Percentiles rank a stretch among this genome's conserved stretches.
Evolutionary conservation across 2,113 vertebrate genomes (phyloP).

Genomic region (Pogona vitticeps): DNA sequence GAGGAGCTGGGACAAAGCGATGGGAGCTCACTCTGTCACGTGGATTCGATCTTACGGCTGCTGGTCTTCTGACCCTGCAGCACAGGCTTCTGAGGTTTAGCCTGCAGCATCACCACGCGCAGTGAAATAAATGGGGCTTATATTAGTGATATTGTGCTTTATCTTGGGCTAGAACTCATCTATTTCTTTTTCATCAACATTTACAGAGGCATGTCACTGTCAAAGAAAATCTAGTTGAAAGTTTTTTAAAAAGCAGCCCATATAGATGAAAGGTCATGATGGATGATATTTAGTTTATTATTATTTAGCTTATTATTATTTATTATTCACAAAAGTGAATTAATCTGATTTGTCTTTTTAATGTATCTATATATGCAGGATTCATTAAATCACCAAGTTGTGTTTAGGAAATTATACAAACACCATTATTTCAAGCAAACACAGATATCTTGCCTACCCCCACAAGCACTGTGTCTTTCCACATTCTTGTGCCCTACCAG

Average conservation of each 20-base stretch:
- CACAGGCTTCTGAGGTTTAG: no score
- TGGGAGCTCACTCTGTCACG: no score
- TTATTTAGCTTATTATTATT: no score
- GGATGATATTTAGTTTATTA: no score
- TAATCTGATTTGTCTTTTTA: background rate
- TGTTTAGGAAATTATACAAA: background rate
- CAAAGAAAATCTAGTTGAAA: background rate
- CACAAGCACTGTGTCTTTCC: background rate
- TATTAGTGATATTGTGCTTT: background rate
- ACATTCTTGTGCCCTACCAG: constrained; percentile 9
- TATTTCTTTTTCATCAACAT: background rate
- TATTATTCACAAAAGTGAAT: background rate
- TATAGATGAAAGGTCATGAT: background rate
- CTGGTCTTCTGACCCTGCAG: no score
- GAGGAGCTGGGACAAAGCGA: no score
- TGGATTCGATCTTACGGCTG: no score
- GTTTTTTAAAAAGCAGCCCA: background rate
- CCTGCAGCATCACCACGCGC: no score
- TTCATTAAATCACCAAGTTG: background rate
- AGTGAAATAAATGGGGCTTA: background rate
- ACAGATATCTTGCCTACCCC: background rate
- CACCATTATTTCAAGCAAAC: constrained; percentile 19
- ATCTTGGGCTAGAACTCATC: background rate
- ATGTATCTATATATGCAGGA: background rate
- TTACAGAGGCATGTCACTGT: background rate